Evolutionary conservation across 2,888 invertebrate genomes (phyloP).

Genomic region (Apodemia duryi): DNA sequence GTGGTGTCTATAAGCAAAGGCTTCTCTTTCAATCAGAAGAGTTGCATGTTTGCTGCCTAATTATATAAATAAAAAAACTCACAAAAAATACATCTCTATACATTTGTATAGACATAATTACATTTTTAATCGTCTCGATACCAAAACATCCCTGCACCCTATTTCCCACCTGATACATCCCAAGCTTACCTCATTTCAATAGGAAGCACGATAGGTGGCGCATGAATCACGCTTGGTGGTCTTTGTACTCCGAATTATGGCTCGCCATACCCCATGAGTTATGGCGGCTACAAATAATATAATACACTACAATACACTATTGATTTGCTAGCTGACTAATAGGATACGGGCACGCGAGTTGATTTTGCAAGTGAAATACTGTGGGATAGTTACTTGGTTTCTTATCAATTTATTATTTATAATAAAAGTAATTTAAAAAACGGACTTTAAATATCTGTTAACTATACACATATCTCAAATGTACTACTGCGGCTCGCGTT

Average conservation of each 20-base stretch:
- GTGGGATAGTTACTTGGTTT: background rate
- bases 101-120: too few species aligned
- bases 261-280: slow-evolving; percentile 41
- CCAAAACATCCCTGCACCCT: background rate
- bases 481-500: too few species aligned
- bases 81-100: too few species aligned
- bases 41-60: too few species aligned
- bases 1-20: too few species aligned
- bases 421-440: too few species aligned
- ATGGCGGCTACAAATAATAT: slow-evolving; percentile 51
- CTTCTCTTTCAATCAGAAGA: too few species aligned
- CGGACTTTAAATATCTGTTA: too few species aligned
- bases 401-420: background rate
- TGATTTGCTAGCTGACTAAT: slow-evolving; percentile 55
- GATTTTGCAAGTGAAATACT: slow-evolving; percentile 29
- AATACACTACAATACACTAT: slow-evolving; percentile 49
- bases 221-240: slow-evolving; percentile 62
- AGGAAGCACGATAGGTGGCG: slow-evolving; percentile 41
- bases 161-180: background rate
- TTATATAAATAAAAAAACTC: background rate
- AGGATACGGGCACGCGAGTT: slow-evolving; percentile 41
- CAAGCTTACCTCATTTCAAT: slow-evolving; percentile 41
- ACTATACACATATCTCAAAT: too few species aligned
- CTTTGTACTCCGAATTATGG: slow-evolving; percentile 56
- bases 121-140: too few species aligned